Conservation (phyloP, 2,888 invertebrate genomes). For the Flexamia atlantica region DNA sequence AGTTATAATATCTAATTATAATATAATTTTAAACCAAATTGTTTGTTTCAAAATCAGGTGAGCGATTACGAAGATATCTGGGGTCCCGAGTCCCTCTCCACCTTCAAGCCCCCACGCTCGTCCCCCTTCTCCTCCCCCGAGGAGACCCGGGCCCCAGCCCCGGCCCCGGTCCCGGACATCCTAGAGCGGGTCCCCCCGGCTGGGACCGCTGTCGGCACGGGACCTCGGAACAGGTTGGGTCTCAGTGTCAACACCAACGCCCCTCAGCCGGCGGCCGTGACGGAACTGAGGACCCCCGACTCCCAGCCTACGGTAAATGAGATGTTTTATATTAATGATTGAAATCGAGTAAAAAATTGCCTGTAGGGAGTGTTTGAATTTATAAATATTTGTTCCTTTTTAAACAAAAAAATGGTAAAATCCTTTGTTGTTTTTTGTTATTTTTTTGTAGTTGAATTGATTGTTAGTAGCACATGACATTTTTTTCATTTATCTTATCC, state of each 20-base stretch:
- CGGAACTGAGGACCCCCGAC: constrained; percentile 69
- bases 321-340: too few relatives aligned
- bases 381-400: too few relatives aligned
- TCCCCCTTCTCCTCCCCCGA: constrained; percentile 70
- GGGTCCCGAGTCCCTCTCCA: constrained; percentile 79
- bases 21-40: too few relatives aligned
- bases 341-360: too few relatives aligned
- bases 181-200: constrained; percentile 50
- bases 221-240: constrained; percentile 68
- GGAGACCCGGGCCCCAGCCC: constrained; percentile 66
- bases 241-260: constrained; percentile 67
- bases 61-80: constrained; percentile 98
- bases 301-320: constrained; percentile 73
- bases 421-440: too few relatives aligned
- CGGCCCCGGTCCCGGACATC: constrained; percentile 70
- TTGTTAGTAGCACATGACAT: too few relatives aligned
- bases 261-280: constrained; percentile 67
- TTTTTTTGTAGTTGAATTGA: too few relatives aligned
- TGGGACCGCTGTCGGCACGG: constrained; percentile 51
- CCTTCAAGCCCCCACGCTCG: constrained; percentile 71
- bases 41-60: constrained; percentile 72
- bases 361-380: too few relatives aligned
- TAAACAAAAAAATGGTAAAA: too few relatives aligned
- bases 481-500: too few relatives aligned
- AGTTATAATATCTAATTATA: too few relatives aligned